Evolutionary conservation across 2,113 vertebrate genomes (phyloP), one percentile per base, ranked within the genome.

Genomic region (Varanus komodoensis): DNA sequence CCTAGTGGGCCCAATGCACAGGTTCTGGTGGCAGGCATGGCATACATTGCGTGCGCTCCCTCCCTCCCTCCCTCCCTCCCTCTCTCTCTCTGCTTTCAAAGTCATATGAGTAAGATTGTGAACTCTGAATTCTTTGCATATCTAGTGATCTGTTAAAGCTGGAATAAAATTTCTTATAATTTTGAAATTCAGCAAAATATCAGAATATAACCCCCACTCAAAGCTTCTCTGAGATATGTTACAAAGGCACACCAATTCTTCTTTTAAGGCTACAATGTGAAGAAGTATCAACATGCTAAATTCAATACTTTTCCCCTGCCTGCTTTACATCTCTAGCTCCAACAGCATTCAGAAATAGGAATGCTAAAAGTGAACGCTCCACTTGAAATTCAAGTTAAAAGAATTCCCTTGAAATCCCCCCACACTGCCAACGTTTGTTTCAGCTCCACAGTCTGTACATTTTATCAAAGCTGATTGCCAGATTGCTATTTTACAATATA

Each of bases 401-500:
- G 79, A 82, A 74, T 83, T 82, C 32, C 54, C 14, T 50, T 84
- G 81, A 73, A 61, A n/a, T 64, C 71, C 73, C 54, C 8, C 27
- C 78, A 44, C 38, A 44, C 52, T 71, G 68, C 80, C 87, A 74
- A 82, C 73, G 82, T 82, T 74, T 73, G 8, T 82, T 82, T 74
- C 61, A 34, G 34, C 61, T 82, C 81, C 75, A 61, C 69, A 50
- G 15, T 77, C 69, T 89, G 81, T 61, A 75, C 38, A 6, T 19
- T 83, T 89, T 17, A 15, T 84, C 81, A 74, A 89, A 78, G 73
- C 34, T 44, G 71, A 64, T 87, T 78, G 87, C 68, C 68, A 89
- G 80, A 82, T 89, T 82, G 80, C 79, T 74, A 82, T 89, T 89
- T 88, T 89, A 48, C 80, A 82, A 29, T 61, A 80, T 68, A 77